Base-by-base conservation (phyloP, 2,113 vertebrate genomes). In the Erpornis zantholeuca region DNA sequence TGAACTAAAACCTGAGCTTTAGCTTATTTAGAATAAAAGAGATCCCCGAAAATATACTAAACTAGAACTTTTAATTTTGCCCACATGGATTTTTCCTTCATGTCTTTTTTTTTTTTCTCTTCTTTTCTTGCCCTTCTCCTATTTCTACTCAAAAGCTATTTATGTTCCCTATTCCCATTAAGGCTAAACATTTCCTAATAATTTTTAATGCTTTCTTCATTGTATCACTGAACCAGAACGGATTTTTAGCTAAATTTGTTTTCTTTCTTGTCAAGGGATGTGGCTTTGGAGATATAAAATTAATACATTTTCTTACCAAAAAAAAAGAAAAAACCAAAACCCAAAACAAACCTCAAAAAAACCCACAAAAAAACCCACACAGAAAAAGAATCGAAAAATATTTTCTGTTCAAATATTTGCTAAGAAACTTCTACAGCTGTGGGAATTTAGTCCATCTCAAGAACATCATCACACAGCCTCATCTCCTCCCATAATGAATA, bases 181-280 rank as follows among this genome's bases (percentile, higher is more conserved):
- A 31, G 25, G 25, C 16, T 65, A 90, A 94, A 87, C 40, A 79
- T 60, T 82, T 87, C n/a, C 12, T 90, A 63, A 63, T 64, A 68
- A n/a, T 66, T 90, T 88, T 78, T 36, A 84, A 71, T 56, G 19
- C 27, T 94, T 19, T 75, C 33, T 87, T 92, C 35, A 44, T 53
- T 75, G 12, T 79, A 50, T 75, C 53, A 79, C 53, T 75, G 66
- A 87, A 82, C 52, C 8, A 38, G 68, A 76, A 79, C 0, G 7
- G 11, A 47, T 54, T 95, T 92, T 90, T 65, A 82, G 63, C 49
- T 82, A 23, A 79, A 52, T 66, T 87, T 88, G 14, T 77, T 80
- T 86, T 71, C 66, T 65, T 96, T 91, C 71, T 86, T 40, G 38
- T 69, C n/a, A 69, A 95, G 36, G 80, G 28, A 88, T 86, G 71